Evolutionary conservation across 2,113 vertebrate species (phyloP).

Genomic region (Ginglymostoma cirratum): DNA sequence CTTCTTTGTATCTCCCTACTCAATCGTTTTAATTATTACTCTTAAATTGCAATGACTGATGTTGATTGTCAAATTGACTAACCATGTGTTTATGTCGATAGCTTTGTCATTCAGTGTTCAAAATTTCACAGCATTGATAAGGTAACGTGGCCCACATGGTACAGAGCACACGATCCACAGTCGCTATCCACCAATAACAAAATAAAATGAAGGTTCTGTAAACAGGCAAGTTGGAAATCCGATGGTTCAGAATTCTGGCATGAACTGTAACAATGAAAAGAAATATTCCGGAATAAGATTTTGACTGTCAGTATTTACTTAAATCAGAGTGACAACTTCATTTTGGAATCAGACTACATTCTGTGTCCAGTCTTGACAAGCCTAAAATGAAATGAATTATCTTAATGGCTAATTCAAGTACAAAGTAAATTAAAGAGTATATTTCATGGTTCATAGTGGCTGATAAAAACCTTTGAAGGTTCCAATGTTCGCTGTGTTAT

Average conservation of each 20-base stretch:
- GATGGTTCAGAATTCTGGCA: neutral
- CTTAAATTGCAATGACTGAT: neutral
- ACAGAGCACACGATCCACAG: neutral
- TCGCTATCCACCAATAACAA: neutral
- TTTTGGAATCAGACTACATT: neutral
- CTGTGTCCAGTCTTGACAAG: neutral
- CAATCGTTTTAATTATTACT: neutral
- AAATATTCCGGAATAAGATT: neutral
- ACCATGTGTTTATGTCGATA: neutral
- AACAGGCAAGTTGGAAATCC: neutral
- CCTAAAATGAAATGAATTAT: neutral
- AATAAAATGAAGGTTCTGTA: neutral
- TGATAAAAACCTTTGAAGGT: neutral
- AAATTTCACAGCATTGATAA: neutral
- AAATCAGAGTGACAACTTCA: slow-evolving; percentile 25
- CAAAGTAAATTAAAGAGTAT: neutral
- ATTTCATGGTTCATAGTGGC: neutral
- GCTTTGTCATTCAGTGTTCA: neutral
- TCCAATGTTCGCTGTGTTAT: neutral
- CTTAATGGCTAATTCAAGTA: neutral
- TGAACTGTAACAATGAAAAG: neutral
- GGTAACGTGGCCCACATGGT: too few species aligned
- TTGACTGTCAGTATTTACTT: neutral
- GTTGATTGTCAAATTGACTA: neutral
- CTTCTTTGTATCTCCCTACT: too few species aligned